Evolutionary conservation across 1,140 invertebrate species (phyloP).

Genomic region (Sitophilus oryzae): DNA sequence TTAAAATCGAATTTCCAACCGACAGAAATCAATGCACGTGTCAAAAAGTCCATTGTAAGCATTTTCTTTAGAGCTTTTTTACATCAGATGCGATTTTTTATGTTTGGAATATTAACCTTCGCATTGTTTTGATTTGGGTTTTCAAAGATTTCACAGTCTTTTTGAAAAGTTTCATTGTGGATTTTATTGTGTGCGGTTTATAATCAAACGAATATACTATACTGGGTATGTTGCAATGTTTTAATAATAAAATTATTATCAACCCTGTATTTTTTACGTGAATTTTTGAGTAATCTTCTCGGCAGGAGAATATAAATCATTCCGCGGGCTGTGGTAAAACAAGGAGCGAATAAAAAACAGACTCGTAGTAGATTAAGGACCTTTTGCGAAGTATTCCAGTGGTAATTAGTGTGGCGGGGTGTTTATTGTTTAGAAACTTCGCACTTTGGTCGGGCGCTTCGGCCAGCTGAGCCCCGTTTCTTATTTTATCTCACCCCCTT

Average conservation of each 20-base stretch:
- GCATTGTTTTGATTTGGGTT: no score
- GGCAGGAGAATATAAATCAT: conserved; percentile 22
- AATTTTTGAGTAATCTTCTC: no score
- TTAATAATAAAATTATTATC: no score
- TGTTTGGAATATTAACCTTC: no score
- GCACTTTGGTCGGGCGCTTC: conserved; percentile 30
- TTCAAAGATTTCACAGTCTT: no score
- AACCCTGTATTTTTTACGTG: no score
- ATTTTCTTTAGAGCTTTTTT: no score
- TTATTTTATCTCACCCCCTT: conserved; percentile 24
- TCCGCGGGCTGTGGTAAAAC: conserved; percentile 20
- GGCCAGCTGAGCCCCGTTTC: conserved; percentile 24
- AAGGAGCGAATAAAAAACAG: conserved; percentile 20
- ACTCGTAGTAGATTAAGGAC: conserved; percentile 28
- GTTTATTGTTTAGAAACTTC: conserved; percentile 40
- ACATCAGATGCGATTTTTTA: no score
- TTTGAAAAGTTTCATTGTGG: no score
- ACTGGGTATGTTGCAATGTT: no score
- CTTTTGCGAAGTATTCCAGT: conserved; percentile 31
- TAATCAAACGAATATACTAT: no score
- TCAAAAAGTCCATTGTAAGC: conserved; percentile 26
- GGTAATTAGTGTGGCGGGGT: conserved; percentile 32
- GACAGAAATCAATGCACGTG: conserved; percentile 33
- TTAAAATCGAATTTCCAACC: conserved; percentile 27
- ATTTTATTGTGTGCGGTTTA: no score